Evolutionary conservation across 1,140 invertebrate genomes (phyloP).

Genomic region (Cherax quadricarinatus): DNA sequence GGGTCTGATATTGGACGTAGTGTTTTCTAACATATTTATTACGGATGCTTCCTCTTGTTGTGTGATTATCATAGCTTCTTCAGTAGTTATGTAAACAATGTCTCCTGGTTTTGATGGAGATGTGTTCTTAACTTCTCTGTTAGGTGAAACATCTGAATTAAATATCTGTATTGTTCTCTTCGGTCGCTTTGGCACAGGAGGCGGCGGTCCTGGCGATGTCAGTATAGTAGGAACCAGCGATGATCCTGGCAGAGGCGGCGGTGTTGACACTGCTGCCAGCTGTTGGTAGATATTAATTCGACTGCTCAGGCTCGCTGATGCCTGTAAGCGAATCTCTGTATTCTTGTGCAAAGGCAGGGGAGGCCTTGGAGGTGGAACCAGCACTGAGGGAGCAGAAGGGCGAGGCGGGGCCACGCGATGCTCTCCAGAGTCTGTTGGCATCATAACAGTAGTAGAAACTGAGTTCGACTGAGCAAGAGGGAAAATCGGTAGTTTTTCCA

Average conservation of each 20-base stretch:
- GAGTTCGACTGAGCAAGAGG: not conserved
- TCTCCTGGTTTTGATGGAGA: not conserved
- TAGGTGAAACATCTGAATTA: not conserved
- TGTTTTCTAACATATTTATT: not conserved
- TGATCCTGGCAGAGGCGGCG: not conserved
- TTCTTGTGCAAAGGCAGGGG: not conserved
- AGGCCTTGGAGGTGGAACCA: not conserved
- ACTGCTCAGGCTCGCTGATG: not conserved
- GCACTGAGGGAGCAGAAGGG: conserved; percentile 9
- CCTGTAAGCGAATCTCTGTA: not conserved
- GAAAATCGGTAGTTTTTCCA: not conserved
- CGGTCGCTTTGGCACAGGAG: conserved; percentile 31
- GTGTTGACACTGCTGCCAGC: not conserved
- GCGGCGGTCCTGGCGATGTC: conserved; percentile 21
- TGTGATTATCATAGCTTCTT: not conserved
- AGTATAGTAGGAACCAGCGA: not conserved
- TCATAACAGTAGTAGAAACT: not conserved
- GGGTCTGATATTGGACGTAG: not conserved
- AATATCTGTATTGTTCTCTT: not conserved
- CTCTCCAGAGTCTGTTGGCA: not conserved
- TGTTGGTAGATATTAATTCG: not conserved
- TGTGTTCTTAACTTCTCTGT: not conserved
- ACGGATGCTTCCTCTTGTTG: not conserved
- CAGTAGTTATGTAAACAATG: not conserved
- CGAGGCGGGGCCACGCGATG: conserved; percentile 29